Evolutionary conservation across 2,888 invertebrate species (phyloP), one percentile per base, ranked within the genome.

Genomic region (Ariolimax columbianus): DNA sequence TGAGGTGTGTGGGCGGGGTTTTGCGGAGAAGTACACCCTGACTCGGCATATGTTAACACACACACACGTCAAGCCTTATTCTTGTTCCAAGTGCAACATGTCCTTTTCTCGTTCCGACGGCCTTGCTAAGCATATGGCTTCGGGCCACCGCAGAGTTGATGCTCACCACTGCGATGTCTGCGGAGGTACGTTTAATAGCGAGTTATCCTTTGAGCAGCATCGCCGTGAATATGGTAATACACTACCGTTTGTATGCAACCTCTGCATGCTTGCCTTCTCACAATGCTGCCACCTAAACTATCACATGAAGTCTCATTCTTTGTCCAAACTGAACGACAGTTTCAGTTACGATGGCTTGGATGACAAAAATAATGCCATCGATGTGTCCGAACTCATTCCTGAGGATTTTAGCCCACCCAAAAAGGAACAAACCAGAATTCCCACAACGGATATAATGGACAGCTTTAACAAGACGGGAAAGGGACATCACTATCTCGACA

Each of bases 41-140:
- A 87, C 85, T 38, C 82, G 88, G 0, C 88, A 88, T 79, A 87
- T 87, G 86, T 79, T 88, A 43, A 87, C 87, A 6, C 88, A 88
- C 66, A 86, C 87, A 6, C 86, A 83, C 38, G 68, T 87, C n/a
- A 88, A 88, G 55, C 86, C 86, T 36, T 87, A 82, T 38, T 81
- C 85, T 36, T 88, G 88, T 63, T 82, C 83, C 7, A 86, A 88
- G 55, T 88, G 88, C 51, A 85, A 82, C 26, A 85, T 85, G 85
- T 73, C 85, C 1, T 85, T 82, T 70, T 75, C 85, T 17, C 77
- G 85, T 19, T 77, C 81, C 14, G 85, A 85, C 38, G 85, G 85
- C n/a, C 72, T 85, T 33, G 85, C 85, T 9, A 85, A 85, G 26
- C 85, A 85, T n/a, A 85, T 85, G 82, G 81, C 73, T 0, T 77